Evolutionary conservation across 2,888 invertebrate genomes (phyloP).

Genomic region (Odontomyia ornata): DNA sequence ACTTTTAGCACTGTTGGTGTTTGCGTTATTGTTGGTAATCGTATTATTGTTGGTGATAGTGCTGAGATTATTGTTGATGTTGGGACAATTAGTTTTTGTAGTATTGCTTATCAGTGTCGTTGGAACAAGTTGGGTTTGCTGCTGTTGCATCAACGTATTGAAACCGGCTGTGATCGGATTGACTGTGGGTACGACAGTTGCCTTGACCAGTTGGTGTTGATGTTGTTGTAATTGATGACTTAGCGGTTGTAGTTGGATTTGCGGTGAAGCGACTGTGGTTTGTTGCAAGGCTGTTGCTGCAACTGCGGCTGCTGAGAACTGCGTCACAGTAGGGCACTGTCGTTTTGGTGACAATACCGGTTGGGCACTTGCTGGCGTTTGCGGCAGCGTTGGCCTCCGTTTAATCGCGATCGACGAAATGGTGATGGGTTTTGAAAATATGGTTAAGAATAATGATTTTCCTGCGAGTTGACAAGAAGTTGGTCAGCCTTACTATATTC

Average conservation of each 20-base stretch:
- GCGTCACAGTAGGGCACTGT: constrained; percentile 64
- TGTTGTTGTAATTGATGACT: constrained; percentile 47
- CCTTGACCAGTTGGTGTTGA: constrained; percentile 44
- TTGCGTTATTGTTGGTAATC: constrained; percentile 52
- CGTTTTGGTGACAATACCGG: constrained; percentile 66
- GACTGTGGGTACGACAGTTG: constrained; percentile 45
- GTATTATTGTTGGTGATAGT: constrained; percentile 46
- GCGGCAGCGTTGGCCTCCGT: constrained; percentile 67
- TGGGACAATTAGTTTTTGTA: constrained; percentile 46
- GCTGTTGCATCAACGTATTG: constrained; percentile 48
- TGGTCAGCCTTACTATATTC: not conserved
- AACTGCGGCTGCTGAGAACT: constrained; percentile 61
- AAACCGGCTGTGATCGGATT: constrained; percentile 47
- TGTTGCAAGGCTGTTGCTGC: constrained; percentile 61
- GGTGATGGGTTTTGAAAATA: constrained; percentile 64
- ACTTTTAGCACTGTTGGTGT: constrained; percentile 55
- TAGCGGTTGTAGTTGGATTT: constrained; percentile 53
- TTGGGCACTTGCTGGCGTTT: constrained; percentile 66
- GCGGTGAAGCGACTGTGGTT: constrained; percentile 58
- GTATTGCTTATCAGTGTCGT: constrained; percentile 52
- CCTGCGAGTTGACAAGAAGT: not conserved
- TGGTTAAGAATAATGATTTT: not conserved
- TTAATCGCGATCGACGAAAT: constrained; percentile 67
- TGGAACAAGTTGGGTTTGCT: constrained; percentile 56
- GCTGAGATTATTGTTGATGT: constrained; percentile 29